Base-by-base conservation (phyloP, 2,888 invertebrate species). In the Microctonus aethiopoides region DNA sequence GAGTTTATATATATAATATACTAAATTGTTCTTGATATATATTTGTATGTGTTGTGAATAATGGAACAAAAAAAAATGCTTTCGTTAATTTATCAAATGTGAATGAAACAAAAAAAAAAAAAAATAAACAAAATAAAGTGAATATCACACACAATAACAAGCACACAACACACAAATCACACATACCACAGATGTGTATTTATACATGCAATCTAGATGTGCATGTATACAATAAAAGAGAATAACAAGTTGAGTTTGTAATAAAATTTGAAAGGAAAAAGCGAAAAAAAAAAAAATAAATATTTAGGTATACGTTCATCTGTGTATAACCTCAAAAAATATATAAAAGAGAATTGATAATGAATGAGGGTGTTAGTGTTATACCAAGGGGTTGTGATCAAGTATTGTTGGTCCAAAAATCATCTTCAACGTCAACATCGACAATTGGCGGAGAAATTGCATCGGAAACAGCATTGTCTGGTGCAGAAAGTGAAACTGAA, bases 361-460 rank as follows among this genome's bases (percentile, higher is more conserved):
- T 77, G 77, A 75, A 72, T 67, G 76, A 77, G 73, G 75, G 75
- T 74, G 75, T 68, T 59, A 72, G 75, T 66, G 66, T 72, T 65
- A 70, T 69, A 69, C 68, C 70, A 70, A 68, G 73, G 72, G 71
- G 65, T 73, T 70, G 76, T 71, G 78, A 77, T 70, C 56, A 51
- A 34, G 46, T 29, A 57, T n/a, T n/a, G n/a, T n/a, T n/a, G n/a
- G n/a, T n/a, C n/a, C 65, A 29, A 52, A 69, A 51, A 67, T 66
- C 66, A 67, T 61, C 51, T 59, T 36, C 65, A 52, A 16, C 61
- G 20, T 29, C 66, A 54, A 56, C 70, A 41, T 34, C 60, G 39
- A 20, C 71, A 39, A 32, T 7, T 29, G 29, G n/a, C n/a, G n/a
- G n/a, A n/a, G 54, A 51, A 24, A 16, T 57, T 24, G n/a, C 62